A percentile compares a stretch with the other conserved stretches of the same genome.
Conservation (phyloP, 2,797 vertebrate species). For the Silurus lanzhouensis region DNA sequence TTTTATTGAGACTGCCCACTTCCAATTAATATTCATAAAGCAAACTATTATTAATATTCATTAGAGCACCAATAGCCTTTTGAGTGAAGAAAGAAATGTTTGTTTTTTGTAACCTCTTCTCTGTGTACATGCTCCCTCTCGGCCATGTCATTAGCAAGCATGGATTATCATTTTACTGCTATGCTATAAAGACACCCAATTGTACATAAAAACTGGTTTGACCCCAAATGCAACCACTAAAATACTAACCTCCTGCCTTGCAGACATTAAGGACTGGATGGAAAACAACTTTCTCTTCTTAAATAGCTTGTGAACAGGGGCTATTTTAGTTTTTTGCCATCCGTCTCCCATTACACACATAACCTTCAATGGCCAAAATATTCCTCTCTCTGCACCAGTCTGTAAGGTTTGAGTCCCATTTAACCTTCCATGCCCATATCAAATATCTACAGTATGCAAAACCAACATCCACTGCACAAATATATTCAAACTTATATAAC, state of each 20-base stretch:
- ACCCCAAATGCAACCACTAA: not conserved
- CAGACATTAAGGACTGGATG: constrained; percentile 2
- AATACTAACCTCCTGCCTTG: not conserved
- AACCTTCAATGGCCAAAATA: not conserved
- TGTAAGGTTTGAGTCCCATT: not conserved
- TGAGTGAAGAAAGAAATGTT: not conserved
- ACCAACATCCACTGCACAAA: not conserved
- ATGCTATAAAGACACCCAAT: not conserved
- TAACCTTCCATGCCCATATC: not conserved
- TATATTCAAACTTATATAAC: not conserved
- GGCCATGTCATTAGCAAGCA: constrained; percentile 18
- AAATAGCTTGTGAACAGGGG: not conserved
- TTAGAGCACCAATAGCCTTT: not conserved
- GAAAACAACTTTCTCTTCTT: constrained; percentile 12
- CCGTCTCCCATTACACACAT: not conserved
- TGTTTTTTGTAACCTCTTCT: not conserved
- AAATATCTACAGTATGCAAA: not conserved
- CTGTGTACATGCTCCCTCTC: not conserved
- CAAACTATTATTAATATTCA: not conserved
- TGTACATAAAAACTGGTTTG: not conserved
- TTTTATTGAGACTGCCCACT: not conserved
- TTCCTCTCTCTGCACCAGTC: not conserved
- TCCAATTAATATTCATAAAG: not conserved
- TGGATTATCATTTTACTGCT: constrained; percentile 5
- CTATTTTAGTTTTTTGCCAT: constrained; percentile 1